Percentiles rank a stretch among this genome's conserved stretches.
Conservation (phyloP, 2,888 invertebrate species). For the Drosophila dives region DNA sequence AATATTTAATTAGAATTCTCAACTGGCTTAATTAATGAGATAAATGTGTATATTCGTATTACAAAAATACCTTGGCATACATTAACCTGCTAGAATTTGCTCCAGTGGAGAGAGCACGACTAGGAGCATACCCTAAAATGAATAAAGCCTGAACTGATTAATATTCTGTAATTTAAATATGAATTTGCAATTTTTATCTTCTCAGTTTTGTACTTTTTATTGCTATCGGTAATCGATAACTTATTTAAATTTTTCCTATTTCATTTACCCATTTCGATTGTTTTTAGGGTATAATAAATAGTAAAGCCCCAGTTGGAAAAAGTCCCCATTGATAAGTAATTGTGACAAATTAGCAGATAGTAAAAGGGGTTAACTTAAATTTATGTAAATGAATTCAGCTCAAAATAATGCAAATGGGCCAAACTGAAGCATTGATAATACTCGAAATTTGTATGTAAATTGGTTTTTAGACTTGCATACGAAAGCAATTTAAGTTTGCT, state of each 20-base stretch:
- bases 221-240: background rate
- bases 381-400: constrained; percentile 32
- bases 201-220: background rate
- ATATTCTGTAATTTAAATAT: background rate
- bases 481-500: constrained; percentile 14
- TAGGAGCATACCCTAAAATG: background rate
- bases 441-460: constrained; percentile 22
- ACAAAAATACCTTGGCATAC: constrained; percentile 26
- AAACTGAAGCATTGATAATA: constrained; percentile 15
- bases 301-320: background rate
- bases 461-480: background rate
- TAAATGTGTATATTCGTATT: background rate
- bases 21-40: background rate
- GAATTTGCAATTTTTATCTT: background rate
- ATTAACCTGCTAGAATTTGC: background rate
- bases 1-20: constrained; percentile 5
- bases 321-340: constrained; percentile 43
- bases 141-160: background rate
- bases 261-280: background rate
- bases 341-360: constrained; percentile 55
- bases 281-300: background rate
- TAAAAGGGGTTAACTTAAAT: constrained; percentile 19
- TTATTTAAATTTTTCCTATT: background rate
- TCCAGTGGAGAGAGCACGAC: background rate
- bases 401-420: background rate